A percentile compares a stretch with the other conserved stretches of the same genome.
phyloP scores from a whole-genome alignment of 1,140 invertebrate species.

The Nebria ingens region DNA sequence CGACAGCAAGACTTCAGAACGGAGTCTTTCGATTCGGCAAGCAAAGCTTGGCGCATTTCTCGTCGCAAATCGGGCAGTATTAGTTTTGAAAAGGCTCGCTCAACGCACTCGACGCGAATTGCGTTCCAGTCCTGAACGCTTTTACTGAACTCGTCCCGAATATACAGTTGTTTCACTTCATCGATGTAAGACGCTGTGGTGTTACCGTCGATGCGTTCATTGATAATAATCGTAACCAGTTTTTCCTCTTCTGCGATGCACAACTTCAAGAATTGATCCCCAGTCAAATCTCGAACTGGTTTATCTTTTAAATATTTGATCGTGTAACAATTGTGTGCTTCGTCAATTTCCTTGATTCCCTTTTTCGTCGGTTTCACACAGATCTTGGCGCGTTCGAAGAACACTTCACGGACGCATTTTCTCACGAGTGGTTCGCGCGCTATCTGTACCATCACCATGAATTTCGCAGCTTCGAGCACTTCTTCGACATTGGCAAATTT shows the following conservation, averaged over 20 bases:
- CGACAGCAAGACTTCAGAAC: conserved; percentile 74
- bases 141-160: conserved; percentile 85
- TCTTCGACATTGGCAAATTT: conserved; percentile 58
- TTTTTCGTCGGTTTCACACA: conserved; percentile 78
- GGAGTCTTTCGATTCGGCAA: conserved; percentile 82
- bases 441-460: conserved; percentile 91
- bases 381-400: conserved; percentile 81
- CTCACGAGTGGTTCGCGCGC: conserved; percentile 84
- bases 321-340: conserved; percentile 76
- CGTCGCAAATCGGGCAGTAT: conserved; percentile 82
- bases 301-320: conserved; percentile 95
- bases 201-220: conserved; percentile 68
- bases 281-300: conserved; percentile 79
- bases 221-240: conserved; percentile 60
- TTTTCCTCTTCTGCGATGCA: conserved; percentile 80
- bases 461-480: conserved; percentile 77
- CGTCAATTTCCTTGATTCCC: conserved; percentile 88
- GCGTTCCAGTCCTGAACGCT: conserved; percentile 95
- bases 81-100: conserved; percentile 77
- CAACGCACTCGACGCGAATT: conserved; percentile 74
- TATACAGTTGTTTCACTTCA: conserved; percentile 85
- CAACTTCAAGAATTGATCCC: conserved; percentile 84
- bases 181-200: conserved; percentile 71
- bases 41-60: conserved; percentile 71
- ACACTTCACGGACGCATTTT: conserved; percentile 77